Base-by-base conservation (phyloP, 2,113 vertebrate species). In the Equus przewalskii region DNA sequence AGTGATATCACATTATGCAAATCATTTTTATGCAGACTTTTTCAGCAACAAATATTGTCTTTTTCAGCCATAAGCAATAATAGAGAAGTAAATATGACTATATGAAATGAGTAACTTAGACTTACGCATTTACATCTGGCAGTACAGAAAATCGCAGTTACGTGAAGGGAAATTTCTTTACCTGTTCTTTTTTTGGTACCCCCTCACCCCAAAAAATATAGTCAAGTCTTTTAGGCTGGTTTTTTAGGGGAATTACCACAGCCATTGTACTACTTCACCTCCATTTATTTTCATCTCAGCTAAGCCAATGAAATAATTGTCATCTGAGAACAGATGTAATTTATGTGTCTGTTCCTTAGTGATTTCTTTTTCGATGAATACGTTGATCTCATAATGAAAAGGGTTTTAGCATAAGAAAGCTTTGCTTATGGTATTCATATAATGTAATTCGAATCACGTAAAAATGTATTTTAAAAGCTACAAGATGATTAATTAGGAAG, bases 371-470 rank as follows among this genome's bases (percentile, higher is more conserved):
- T 70, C 54, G 58, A 85, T 70, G 46, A 95, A 7, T 65, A 62
- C 73, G 56, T 18, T 95, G 67, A 78, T 49, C 88, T 86, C 4
- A 56, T 78, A 86, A 86, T 78, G 28, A 94, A 85, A 95, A 81
- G 2, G 5, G 6, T 44, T 76, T 95, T 96, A 94, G 44, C 62
- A 41, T 95, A 65, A 72, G 33, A 89, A 88, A 81, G 58, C 6
- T 36, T 94, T 85, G 6, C 72, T 80, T 70, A 49, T 16, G 36
- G 30, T 56, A 54, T 84, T 56, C 65, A 62, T 89, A 46, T 41
- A 56, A 73, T 56, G 3, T 41, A 89, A 51, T n/a, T 72, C 54
- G n/a, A 54, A 56, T 70, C 51, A 92, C 8, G 30, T 62, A 36
- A 33, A 80, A 70, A 30, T 2, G 4, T 46, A 65, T 69, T 94